Evolutionary conservation across 2,113 vertebrate genomes (phyloP).

Genomic region (Felis chaus): DNA sequence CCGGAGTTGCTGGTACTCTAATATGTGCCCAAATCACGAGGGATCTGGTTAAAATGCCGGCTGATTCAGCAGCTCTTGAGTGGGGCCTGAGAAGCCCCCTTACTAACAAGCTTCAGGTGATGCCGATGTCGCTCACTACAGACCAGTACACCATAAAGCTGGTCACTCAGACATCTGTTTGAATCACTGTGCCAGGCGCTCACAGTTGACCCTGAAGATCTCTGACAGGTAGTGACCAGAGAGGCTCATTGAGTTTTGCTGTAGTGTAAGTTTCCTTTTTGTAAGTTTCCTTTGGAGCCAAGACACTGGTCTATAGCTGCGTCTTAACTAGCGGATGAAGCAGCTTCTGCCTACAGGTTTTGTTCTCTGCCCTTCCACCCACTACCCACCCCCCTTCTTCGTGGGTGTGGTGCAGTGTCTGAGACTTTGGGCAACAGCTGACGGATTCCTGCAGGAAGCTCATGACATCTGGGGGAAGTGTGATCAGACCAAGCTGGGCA

Average conservation of each 20-base stretch:
- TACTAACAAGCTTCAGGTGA: neutral
- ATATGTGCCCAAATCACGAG: neutral
- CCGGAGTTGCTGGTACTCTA: neutral
- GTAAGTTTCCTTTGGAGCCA: neutral
- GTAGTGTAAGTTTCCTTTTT: neutral
- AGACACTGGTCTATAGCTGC: neutral
- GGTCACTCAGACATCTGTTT: neutral
- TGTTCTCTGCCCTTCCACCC: neutral
- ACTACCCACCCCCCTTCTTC: neutral
- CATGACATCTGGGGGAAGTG: neutral
- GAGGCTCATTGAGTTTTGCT: neutral
- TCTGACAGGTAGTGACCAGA: neutral
- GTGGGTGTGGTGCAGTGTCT: neutral
- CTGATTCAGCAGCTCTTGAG: neutral
- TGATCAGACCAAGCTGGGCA: neutral
- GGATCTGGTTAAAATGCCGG: neutral
- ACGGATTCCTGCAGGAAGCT: neutral
- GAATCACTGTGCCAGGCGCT: neutral
- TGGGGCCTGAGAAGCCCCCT: fast-evolving
- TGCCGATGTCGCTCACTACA: too few relatives aligned
- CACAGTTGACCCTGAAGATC: neutral
- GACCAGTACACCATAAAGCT: neutral
- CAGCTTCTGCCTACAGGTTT: neutral
- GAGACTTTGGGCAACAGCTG: neutral
- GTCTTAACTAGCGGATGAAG: neutral